These are phyloP conservation scores for Folsomia manolachei DNA, from an alignment of 2,888 invertebrate species.

Conservation along the genomic window DNA sequence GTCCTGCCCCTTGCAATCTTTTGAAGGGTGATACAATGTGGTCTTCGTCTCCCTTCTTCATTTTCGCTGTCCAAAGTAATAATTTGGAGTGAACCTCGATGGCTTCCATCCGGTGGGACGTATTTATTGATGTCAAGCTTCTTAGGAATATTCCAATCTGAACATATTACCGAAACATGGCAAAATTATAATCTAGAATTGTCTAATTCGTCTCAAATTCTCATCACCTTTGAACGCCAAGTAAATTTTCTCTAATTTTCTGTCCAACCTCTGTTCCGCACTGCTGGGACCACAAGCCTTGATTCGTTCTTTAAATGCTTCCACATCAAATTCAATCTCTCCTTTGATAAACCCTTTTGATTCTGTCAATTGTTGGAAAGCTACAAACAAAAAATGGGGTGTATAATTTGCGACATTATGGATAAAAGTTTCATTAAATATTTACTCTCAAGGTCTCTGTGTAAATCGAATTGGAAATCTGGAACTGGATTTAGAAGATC, in stretches of 20 bases:
- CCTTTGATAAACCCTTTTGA: slow-evolving; percentile 33
- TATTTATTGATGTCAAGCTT: background rate
- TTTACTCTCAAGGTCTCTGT: slow-evolving; percentile 28
- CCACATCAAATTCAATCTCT: slow-evolving; percentile 40
- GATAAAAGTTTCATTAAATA: background rate
- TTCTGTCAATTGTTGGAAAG: slow-evolving; percentile 24
- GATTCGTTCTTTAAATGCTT: slow-evolving; percentile 31
- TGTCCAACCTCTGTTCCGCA: slow-evolving; percentile 31
- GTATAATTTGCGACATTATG: background rate
- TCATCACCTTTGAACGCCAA: slow-evolving; percentile 39
- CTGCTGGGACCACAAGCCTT: slow-evolving; percentile 29
- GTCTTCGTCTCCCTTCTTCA: slow-evolving; percentile 32
- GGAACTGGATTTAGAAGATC: slow-evolving; percentile 34
- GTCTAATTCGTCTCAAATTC: background rate
- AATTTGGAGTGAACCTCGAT: slow-evolving; percentile 32
- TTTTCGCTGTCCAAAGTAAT: slow-evolving; percentile 29
- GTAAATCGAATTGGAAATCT: slow-evolving; percentile 23
- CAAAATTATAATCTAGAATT: too few relatives aligned
- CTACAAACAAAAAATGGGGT: slow-evolving; percentile 4
- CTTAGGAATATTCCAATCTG: background rate
- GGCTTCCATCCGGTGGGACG: slow-evolving; percentile 9
- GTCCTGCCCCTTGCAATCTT: slow-evolving; percentile 69
- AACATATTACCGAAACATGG: too few relatives aligned
- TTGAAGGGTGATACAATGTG: slow-evolving; percentile 60
- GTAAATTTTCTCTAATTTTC: slow-evolving; percentile 43